These are phyloP conservation scores for Dysmachus trigonus DNA, from an alignment of 2,888 invertebrate genomes.

Conservation along the genomic window DNA sequence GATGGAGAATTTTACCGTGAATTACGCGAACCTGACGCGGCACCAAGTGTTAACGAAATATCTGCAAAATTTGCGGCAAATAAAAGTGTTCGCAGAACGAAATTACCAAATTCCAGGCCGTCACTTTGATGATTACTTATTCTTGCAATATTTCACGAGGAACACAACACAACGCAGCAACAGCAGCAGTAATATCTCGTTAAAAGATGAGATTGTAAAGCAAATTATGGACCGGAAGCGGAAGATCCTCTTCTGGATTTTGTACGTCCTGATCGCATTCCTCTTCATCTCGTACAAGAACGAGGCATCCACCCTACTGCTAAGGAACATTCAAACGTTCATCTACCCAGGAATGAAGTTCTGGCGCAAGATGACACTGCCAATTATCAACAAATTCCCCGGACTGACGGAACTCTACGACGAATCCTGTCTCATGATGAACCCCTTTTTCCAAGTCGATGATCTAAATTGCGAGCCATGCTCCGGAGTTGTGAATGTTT, in stretches of 20 bases:
- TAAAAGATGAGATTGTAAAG: conserved; percentile 63
- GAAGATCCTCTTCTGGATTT: conserved; percentile 61
- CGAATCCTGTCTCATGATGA: conserved; percentile 83
- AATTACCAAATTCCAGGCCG: conserved; percentile 69
- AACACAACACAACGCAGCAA: conserved; percentile 48
- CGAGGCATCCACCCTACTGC: conserved; percentile 71
- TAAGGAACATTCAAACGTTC: conserved; percentile 79
- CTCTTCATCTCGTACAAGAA: conserved; percentile 68
- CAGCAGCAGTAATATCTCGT: conserved; percentile 58
- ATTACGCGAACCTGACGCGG: conserved; percentile 56
- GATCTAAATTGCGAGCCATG: conserved; percentile 89
- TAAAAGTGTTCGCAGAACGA: conserved; percentile 69
- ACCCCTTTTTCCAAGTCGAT: conserved; percentile 83
- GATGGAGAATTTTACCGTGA: conserved; percentile 52
- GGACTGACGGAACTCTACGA: conserved; percentile 80
- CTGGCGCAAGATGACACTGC: conserved; percentile 77
- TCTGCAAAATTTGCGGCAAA: conserved; percentile 68
- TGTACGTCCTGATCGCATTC: conserved; percentile 58
- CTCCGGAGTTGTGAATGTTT: conserved; percentile 73
- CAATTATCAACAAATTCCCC: conserved; percentile 79
- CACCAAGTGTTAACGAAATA: conserved; percentile 66
- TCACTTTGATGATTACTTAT: conserved; percentile 70
- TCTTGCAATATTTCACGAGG: conserved; percentile 67
- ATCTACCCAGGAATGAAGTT: conserved; percentile 83
- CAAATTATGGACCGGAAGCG: conserved; percentile 62